Evolutionary conservation across 2,888 invertebrate genomes (phyloP).

Genomic region (Lasioglossum lativentre): DNA sequence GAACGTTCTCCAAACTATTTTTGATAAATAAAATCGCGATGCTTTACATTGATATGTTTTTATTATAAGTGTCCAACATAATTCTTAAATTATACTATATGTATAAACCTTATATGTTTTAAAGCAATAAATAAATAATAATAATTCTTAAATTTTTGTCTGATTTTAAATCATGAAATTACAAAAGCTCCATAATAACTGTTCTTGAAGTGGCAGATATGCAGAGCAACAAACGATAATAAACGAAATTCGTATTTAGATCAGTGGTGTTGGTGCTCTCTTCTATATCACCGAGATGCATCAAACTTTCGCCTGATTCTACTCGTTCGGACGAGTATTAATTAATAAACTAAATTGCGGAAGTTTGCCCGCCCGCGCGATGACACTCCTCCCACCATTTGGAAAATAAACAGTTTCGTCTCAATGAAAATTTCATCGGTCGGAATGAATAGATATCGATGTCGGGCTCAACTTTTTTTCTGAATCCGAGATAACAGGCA

Average conservation of each 20-base stretch:
- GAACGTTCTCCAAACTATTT: neutral
- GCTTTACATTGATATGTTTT: neutral
- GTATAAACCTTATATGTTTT: no score
- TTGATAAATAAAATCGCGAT: neutral
- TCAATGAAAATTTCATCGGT: conserved; percentile 43
- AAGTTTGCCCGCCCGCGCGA: neutral
- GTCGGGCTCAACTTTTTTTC: conserved; percentile 16
- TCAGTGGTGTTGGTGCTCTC: neutral
- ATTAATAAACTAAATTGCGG: neutral
- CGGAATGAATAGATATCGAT: conserved; percentile 42
- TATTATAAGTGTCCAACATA: no score
- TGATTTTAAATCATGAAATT: neutral
- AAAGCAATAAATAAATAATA: no score
- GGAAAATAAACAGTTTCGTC: neutral
- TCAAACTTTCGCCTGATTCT: conserved; percentile 4
- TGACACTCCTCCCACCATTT: neutral
- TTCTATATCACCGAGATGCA: conserved; percentile 5
- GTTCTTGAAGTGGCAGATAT: neutral
- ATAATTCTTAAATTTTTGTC: neutral
- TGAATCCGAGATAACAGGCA: conserved; percentile 46
- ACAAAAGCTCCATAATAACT: neutral
- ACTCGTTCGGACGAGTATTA: neutral
- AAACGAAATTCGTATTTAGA: neutral
- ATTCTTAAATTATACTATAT: no score
- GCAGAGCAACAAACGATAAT: neutral